These are phyloP conservation scores for Ectemnius cavifrons DNA, from an alignment of 2,888 invertebrate species.

Conservation along the genomic window DNA sequence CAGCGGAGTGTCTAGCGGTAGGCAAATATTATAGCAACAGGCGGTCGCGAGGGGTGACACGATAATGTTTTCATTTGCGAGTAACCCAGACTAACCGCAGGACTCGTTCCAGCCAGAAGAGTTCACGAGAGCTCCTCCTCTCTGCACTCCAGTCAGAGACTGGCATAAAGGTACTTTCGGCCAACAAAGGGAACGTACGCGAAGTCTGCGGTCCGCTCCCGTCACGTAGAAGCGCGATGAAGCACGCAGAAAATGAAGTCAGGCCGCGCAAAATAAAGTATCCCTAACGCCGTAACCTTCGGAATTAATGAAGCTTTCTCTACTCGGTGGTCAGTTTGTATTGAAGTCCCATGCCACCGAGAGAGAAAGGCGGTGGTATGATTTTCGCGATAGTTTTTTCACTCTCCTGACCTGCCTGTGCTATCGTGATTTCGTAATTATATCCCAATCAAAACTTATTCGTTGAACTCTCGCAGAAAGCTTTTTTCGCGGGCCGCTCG, in stretches of 20 bases:
- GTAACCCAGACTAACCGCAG: slow-evolving; percentile 52
- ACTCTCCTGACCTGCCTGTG: neutral
- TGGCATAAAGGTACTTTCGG: slow-evolving; percentile 5
- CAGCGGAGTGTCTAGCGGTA: slow-evolving; percentile 65
- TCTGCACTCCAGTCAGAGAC: neutral
- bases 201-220: slow-evolving; percentile 17
- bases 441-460: slow-evolving; percentile 47
- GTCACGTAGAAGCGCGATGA: neutral
- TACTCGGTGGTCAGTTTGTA: neutral
- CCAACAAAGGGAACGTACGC: neutral
- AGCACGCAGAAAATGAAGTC: neutral
- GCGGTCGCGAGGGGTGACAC: slow-evolving; percentile 58
- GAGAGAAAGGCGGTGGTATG: no score
- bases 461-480: slow-evolving; percentile 19
- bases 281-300: neutral
- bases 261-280: neutral
- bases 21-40: slow-evolving; percentile 76
- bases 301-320: neutral
- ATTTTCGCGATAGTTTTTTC: no score
- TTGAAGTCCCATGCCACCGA: neutral
- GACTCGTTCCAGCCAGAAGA: slow-evolving; percentile 13
- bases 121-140: slow-evolving; percentile 13
- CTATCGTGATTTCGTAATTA: slow-evolving; percentile 43
- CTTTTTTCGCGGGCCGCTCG: slow-evolving; percentile 38
- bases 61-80: slow-evolving; percentile 71